Percentiles rank a stretch among this genome's conserved stretches.
Conservation (phyloP, 2,888 invertebrate genomes). For the Hymenopus coronatus region DNA sequence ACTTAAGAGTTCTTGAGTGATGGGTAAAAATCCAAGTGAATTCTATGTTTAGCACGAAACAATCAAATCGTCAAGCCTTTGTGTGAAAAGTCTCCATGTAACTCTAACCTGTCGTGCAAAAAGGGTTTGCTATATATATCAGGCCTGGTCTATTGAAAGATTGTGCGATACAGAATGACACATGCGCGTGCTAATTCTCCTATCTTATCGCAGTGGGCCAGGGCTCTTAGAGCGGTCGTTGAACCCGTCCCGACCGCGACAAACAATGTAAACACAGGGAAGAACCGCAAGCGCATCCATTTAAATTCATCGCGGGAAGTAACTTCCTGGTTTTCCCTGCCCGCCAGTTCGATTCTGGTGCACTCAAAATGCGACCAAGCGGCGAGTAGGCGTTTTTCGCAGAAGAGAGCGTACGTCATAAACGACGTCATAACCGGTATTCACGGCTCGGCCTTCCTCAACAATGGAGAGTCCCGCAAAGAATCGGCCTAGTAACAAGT, state of each 20-base stretch:
- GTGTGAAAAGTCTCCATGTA: neutral
- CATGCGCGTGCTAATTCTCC: slow-evolving; percentile 6
- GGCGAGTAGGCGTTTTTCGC: neutral
- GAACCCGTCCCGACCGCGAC: neutral
- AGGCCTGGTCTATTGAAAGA: neutral
- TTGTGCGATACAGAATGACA: neutral
- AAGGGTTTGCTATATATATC: neutral
- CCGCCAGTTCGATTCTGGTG: neutral
- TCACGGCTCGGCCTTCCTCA: slow-evolving; percentile 27
- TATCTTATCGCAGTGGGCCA: slow-evolving; percentile 3
- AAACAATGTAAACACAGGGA: neutral
- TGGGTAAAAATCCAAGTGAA: too few species aligned
- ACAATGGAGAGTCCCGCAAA: slow-evolving; percentile 32
- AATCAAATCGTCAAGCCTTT: too few species aligned
- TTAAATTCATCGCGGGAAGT: neutral
- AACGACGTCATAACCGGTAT: slow-evolving; percentile 21
- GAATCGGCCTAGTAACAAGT: neutral
- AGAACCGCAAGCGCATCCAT: neutral
- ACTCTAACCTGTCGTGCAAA: neutral
- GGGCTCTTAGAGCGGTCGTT: neutral
- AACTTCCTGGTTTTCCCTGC: neutral
- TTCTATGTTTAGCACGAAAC: too few species aligned
- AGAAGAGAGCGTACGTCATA: neutral
- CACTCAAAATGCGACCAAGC: neutral
- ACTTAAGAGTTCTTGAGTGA: too few species aligned